A percentile compares a stretch with the other conserved stretches of the same genome.
Conservation (phyloP, 2,888 invertebrate species). For the Zelleria hepariella region DNA sequence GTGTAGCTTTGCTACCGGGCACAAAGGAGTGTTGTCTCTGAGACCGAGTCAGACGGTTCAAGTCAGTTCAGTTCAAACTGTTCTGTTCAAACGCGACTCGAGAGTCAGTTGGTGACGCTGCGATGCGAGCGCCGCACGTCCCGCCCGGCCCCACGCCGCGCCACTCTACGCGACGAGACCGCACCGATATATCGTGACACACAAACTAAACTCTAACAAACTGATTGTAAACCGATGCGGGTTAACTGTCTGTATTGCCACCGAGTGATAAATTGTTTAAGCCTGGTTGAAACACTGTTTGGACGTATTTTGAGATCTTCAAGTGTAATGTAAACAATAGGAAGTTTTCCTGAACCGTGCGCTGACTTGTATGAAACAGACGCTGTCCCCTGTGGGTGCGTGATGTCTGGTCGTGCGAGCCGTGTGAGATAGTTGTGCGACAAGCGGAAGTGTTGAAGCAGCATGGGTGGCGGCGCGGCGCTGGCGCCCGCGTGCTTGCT, state of each 20-base stretch:
- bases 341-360: constrained; percentile 42
- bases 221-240: constrained; percentile 51
- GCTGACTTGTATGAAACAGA: constrained; percentile 29
- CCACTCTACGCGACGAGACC: constrained; percentile 41
- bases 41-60: constrained; percentile 33
- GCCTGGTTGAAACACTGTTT: constrained; percentile 33
- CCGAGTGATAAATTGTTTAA: constrained; percentile 49
- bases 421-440: constrained; percentile 25
- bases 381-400: background rate
- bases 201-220: constrained; percentile 40
- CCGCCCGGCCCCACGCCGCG: constrained; percentile 31
- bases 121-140: constrained; percentile 58
- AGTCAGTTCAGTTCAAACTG: constrained; percentile 13
- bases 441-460: background rate
- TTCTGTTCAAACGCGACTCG: constrained; percentile 18
- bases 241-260: background rate
- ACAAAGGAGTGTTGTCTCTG: constrained; percentile 32
- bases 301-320: constrained; percentile 43
- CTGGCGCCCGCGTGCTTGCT: constrained; percentile 17
- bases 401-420: background rate
- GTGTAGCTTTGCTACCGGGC: constrained; percentile 30
- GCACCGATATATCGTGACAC: constrained; percentile 54
- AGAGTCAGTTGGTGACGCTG: constrained; percentile 49
- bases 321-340: constrained; percentile 49
- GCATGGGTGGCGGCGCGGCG: constrained; percentile 30